phyloP scores from a whole-genome alignment of 2,797 vertebrate species.

The Pipistrellus pygmaeus region DNA sequence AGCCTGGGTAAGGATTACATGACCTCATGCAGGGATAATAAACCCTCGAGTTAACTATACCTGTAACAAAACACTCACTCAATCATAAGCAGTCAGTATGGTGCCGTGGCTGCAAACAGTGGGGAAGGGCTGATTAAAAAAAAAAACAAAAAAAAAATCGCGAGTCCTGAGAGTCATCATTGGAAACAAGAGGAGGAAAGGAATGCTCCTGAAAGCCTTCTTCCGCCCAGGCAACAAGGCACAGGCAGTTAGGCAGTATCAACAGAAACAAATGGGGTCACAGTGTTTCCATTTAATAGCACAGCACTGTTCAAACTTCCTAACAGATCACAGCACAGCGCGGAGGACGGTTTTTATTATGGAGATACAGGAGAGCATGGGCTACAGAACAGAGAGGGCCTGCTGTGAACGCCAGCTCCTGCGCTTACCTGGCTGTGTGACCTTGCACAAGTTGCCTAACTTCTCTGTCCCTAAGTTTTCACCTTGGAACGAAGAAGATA shows the following conservation, averaged over 20 bases:
- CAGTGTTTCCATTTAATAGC: neutral
- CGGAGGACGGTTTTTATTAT: neutral
- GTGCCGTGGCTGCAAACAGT: neutral
- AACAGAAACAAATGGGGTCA: neutral
- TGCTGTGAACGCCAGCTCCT: neutral
- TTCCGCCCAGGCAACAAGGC: neutral
- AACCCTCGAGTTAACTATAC: conserved; percentile 52
- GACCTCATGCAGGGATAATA: conserved; percentile 32
- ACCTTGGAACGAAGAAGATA: neutral
- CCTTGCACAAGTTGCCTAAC: neutral
- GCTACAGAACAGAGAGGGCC: neutral
- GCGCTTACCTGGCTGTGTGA: neutral
- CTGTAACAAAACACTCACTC: conserved; percentile 61
- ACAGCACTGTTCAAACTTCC: neutral
- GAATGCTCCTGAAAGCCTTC: neutral
- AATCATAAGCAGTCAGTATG: neutral
- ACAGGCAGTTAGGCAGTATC: neutral
- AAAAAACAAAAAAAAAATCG: neutral
- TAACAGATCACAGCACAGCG: neutral
- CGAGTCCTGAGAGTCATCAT: neutral
- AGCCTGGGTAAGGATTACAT: neutral
- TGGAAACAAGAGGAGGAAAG: neutral
- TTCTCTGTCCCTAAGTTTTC: neutral
- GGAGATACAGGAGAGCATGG: neutral
- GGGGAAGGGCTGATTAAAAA: neutral